Percentiles rank a stretch among this genome's conserved stretches.
Conservation (phyloP, 2,888 invertebrate species). For the Danaus chrysippus region DNA sequence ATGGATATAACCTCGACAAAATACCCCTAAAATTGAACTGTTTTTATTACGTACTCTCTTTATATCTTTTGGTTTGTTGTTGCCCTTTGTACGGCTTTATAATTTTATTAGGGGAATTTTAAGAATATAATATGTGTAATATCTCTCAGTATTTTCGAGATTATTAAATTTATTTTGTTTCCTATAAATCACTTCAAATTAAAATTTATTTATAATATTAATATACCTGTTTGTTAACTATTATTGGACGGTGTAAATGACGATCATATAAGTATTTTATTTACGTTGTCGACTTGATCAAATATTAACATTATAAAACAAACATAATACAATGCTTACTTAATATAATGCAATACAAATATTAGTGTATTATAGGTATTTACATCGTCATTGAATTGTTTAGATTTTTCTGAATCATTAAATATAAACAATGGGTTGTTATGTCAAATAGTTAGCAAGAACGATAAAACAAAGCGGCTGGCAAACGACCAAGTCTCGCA, state of each 20-base stretch:
- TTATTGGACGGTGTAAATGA: too few relatives aligned
- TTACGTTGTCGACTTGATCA: too few relatives aligned
- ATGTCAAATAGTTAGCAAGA: constrained; percentile 72
- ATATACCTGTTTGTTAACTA: too few relatives aligned
- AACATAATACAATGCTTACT: too few relatives aligned
- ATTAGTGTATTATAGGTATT: too few relatives aligned
- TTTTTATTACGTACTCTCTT: constrained; percentile 78
- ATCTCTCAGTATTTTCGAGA: constrained; percentile 10
- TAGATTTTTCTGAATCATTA: constrained; percentile 69
- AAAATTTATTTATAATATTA: too few relatives aligned
- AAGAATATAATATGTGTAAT: constrained; percentile 42
- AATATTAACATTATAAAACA: too few relatives aligned
- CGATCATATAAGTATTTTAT: too few relatives aligned
- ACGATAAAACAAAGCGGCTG: constrained; percentile 73
- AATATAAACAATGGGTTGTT: constrained; percentile 68
- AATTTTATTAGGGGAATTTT: constrained; percentile 69
- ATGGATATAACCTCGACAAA: constrained; percentile 79
- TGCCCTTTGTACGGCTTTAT: constrained; percentile 68
- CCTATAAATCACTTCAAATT: too few relatives aligned
- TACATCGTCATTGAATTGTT: constrained; percentile 50
- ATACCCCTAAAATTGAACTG: constrained; percentile 79
- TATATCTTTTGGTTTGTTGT: constrained; percentile 77
- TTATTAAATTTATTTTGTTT: not conserved
- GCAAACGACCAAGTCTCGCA: constrained; percentile 69
- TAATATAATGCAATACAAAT: too few relatives aligned